phyloP scores from a whole-genome alignment of 2,797 vertebrate species.

The Xiphophorus birchmanni region DNA sequence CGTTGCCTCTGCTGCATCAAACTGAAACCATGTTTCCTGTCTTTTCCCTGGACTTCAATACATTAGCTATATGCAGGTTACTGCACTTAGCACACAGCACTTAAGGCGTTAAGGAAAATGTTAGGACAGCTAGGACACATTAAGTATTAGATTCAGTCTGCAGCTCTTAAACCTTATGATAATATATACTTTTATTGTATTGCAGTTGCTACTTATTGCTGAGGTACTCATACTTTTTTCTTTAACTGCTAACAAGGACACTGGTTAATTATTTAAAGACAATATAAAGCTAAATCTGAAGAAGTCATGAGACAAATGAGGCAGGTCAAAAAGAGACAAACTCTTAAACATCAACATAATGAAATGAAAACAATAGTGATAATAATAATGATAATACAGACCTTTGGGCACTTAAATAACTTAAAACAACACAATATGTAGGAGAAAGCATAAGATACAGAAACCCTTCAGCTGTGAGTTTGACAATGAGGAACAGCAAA shows the following conservation, averaged over 20 bases:
- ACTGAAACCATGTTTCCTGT: conserved; percentile 16
- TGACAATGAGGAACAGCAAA: too few relatives aligned
- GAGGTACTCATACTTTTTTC: not conserved
- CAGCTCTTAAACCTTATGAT: not conserved
- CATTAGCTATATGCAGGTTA: conserved; percentile 25
- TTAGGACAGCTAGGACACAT: not conserved
- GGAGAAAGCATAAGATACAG: too few relatives aligned
- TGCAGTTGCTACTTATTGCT: not conserved
- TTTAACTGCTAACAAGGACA: not conserved
- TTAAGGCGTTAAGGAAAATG: conserved; percentile 4
- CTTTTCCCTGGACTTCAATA: conserved; percentile 9
- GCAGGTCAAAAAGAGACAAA: not conserved
- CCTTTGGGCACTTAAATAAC: too few relatives aligned
- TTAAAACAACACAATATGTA: too few relatives aligned
- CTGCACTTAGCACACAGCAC: conserved; percentile 2
- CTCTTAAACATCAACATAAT: not conserved
- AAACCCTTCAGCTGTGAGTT: too few relatives aligned
- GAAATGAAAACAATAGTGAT: too few relatives aligned
- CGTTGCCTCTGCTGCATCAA: conserved; percentile 12
- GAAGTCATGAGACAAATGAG: not conserved
- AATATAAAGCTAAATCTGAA: not conserved
- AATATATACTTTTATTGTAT: not conserved
- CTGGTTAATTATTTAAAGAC: not conserved
- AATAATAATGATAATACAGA: too few relatives aligned
- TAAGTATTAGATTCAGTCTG: not conserved